Conservation (phyloP, 2,113 vertebrate species). For the Coreoperca whiteheadi region DNA sequence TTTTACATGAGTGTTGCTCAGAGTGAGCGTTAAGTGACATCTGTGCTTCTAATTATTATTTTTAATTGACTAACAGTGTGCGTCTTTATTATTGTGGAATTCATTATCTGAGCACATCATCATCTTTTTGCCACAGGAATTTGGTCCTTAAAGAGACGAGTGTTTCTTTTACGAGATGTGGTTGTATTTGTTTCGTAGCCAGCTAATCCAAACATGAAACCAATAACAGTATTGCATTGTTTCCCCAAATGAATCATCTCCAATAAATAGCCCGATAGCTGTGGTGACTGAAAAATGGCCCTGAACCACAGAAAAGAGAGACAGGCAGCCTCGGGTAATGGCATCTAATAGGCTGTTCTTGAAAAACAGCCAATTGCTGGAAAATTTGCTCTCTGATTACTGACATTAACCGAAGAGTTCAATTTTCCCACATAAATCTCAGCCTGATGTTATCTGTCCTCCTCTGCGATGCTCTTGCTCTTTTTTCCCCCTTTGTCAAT, state of each 20-base stretch:
- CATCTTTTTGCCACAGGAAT: constrained; percentile 13
- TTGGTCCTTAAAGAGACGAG: constrained; percentile 16
- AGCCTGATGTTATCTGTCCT: constrained; percentile 40
- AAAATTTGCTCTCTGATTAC: constrained; percentile 71
- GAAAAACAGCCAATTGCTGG: constrained; percentile 67
- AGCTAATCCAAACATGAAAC: constrained; percentile 35
- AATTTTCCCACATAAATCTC: constrained; percentile 56
- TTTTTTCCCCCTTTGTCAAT: constrained; percentile 3
- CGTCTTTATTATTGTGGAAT: constrained; percentile 17
- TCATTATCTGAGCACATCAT: constrained; percentile 28
- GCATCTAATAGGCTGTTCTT: constrained; percentile 68
- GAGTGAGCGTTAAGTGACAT: not conserved
- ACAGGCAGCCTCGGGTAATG: constrained; percentile 54
- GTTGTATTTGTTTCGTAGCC: constrained; percentile 26
- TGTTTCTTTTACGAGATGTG: constrained; percentile 30
- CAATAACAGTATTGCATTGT: constrained; percentile 31
- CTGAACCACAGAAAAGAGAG: constrained; percentile 23
- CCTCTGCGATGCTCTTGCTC: constrained; percentile 3
- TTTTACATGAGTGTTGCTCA: too few species aligned
- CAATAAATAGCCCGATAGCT: constrained; percentile 51
- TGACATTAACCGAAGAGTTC: constrained; percentile 73
- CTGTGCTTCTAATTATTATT: constrained; percentile 8
- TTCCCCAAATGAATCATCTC: constrained; percentile 52
- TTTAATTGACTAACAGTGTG: not conserved
- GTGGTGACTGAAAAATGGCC: constrained; percentile 58